Percentiles rank a stretch among this genome's conserved stretches.
These are phyloP conservation scores for Bellardia pandia DNA, from an alignment of 2,888 invertebrate species.

Conservation along the genomic window DNA sequence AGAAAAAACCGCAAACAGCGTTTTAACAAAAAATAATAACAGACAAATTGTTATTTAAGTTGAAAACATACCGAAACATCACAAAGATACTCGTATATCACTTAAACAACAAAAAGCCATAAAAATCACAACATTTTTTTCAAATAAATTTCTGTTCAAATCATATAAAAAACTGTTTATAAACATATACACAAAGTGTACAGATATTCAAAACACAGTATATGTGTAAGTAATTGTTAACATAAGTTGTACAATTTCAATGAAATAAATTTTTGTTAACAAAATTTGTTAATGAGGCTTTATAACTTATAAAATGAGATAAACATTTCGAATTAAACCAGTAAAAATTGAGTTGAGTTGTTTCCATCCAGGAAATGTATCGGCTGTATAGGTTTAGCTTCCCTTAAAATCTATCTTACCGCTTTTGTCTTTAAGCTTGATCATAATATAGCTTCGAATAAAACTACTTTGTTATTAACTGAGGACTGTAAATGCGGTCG, in stretches of 20 bases:
- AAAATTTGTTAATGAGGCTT: neutral
- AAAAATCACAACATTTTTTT: neutral
- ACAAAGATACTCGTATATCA: neutral
- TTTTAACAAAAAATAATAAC: neutral
- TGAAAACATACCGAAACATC: neutral
- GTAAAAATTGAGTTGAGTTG: too few relatives aligned
- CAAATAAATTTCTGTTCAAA: conserved; percentile 26
- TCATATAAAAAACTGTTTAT: conserved; percentile 27
- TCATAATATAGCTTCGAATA: too few relatives aligned
- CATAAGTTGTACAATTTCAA: neutral
- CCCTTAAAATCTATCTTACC: too few relatives aligned
- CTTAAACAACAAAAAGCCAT: conserved; percentile 4
- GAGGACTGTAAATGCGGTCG: too few relatives aligned
- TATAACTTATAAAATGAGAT: neutral
- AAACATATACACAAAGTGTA: too few relatives aligned
- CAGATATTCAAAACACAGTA: too few relatives aligned
- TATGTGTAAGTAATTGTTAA: neutral
- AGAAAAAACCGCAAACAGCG: conserved; percentile 18
- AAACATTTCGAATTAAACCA: too few relatives aligned
- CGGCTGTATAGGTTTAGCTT: too few relatives aligned
- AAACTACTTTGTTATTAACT: too few relatives aligned
- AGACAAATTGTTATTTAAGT: neutral
- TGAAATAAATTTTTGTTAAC: neutral
- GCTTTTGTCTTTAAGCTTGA: too few relatives aligned
- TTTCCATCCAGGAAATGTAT: too few relatives aligned